Base-by-base conservation (phyloP, 1,140 invertebrate genomes). In the Drosophila arawakana region DNA sequence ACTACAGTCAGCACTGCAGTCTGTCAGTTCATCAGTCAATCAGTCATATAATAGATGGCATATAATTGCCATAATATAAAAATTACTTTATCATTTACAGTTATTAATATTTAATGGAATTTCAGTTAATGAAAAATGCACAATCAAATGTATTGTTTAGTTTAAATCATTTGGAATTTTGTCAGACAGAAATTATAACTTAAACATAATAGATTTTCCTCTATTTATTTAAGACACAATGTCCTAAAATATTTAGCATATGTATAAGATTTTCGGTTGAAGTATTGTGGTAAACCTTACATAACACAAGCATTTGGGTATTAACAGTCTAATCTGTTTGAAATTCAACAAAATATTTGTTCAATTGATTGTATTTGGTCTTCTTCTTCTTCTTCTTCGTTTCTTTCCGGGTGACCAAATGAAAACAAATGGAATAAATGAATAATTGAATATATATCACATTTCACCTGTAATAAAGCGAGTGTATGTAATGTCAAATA, bases 281-380 rank as follows among this genome's bases (percentile, higher is more conserved):
- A 25, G 13, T 21, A 25, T 11, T 58, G 18, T 13, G 8, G 8
- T 39, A 10, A 44, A 58, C 18, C 34, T 55, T 18, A 55, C 9
- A 8, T 55, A 30, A 30, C 35, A 8, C 37, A 7, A 35, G 25
- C 25, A 60, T 52, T 59, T 30, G 68, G 68, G 25, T 43, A 60
- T 54, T 61, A 61, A 69, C 47, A 65, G 59, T 34, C 39, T 68
- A 73, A 73, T 68, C 71, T 61, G 13, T 69, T 73, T 73, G 55
- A n/a, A 61, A 41, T 68, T 10, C 49, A 39, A 47, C 47, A 39
- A 73, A 67, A 73, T 60, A 49, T 44, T 15, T 21, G 34, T 50
- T 54, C 55, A 25, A 39, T n/a, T 63, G 49, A 9, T 43, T 54
- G 35, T 1, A 35, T 10, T 61, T 21, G 15, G 54, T 37, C 5